A percentile compares a stretch with the other conserved stretches of the same genome.
phyloP scores from a whole-genome alignment of 2,888 invertebrate genomes.

The Phragmatobia fuliginosa region DNA sequence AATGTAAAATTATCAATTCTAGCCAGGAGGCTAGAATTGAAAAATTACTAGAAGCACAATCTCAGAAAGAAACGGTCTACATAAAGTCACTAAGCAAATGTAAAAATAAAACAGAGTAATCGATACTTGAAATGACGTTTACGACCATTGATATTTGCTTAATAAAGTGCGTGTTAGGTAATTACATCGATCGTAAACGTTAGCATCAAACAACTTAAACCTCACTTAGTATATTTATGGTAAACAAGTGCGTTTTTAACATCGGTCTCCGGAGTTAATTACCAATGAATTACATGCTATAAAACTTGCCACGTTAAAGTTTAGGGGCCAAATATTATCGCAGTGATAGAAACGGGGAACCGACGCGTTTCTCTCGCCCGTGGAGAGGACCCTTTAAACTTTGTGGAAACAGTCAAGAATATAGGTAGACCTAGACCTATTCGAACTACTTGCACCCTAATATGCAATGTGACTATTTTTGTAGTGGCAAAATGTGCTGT shows the following conservation, averaged over 20 bases:
- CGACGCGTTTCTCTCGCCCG: too few relatives aligned
- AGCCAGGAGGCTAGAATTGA: too few relatives aligned
- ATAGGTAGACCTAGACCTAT: background rate
- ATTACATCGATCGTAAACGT: constrained; percentile 34
- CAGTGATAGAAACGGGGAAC: too few relatives aligned
- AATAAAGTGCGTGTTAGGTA: constrained; percentile 36
- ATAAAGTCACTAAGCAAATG: background rate
- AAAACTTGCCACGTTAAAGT: background rate
- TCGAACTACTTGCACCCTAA: background rate
- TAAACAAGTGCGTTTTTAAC: background rate
- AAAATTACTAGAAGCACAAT: background rate
- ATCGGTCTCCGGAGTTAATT: background rate
- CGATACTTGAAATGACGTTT: background rate
- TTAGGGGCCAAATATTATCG: too few relatives aligned
- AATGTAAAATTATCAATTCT: too few relatives aligned
- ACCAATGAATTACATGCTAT: background rate
- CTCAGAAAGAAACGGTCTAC: background rate
- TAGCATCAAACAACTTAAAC: constrained; percentile 20
- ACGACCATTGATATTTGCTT: constrained; percentile 6
- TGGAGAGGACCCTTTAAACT: too few relatives aligned
- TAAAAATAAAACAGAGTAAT: background rate
- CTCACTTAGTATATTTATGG: background rate
- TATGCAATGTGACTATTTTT: too few relatives aligned
- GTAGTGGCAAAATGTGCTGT: too few relatives aligned
- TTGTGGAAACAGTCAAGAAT: background rate